A percentile compares a stretch with the other conserved stretches of the same genome.
Evolutionary conservation across 2,113 vertebrate genomes (phyloP).

Genomic region (Epinephelus moara): DNA sequence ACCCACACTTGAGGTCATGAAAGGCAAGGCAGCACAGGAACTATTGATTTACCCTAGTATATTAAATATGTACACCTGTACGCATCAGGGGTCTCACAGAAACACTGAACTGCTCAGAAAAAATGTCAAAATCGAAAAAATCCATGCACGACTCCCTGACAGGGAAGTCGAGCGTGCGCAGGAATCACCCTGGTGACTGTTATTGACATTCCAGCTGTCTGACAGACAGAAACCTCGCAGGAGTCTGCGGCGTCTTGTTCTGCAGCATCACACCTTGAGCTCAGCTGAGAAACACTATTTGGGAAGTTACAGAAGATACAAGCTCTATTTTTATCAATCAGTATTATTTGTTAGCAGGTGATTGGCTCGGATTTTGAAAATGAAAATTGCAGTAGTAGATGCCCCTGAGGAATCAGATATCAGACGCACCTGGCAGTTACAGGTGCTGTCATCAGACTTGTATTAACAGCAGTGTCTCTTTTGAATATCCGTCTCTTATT

Average conservation of each 20-base stretch:
- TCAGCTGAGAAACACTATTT: not conserved
- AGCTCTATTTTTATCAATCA: too few species aligned
- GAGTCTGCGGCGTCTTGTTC: slow-evolving; percentile 15
- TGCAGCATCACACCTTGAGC: slow-evolving; percentile 6
- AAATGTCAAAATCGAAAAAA: slow-evolving; percentile 52
- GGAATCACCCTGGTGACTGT: slow-evolving; percentile 32
- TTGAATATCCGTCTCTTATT: not conserved
- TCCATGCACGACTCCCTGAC: slow-evolving; percentile 41
- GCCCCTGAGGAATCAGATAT: not conserved
- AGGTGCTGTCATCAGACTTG: slow-evolving; percentile 15
- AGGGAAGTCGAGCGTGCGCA: slow-evolving; percentile 33
- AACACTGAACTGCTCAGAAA: slow-evolving; percentile 51
- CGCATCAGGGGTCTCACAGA: slow-evolving; percentile 49
- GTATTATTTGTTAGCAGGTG: too few species aligned
- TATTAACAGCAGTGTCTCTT: not conserved
- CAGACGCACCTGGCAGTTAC: not conserved
- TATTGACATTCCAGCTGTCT: slow-evolving; percentile 48
- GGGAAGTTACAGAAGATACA: not conserved
- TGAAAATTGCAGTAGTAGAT: not conserved
- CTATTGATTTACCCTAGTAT: slow-evolving; percentile 65
- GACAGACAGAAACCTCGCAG: slow-evolving; percentile 26
- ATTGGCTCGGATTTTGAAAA: not conserved
- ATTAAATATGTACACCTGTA: slow-evolving; percentile 67
- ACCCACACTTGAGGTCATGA: not conserved
- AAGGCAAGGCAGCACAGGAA: slow-evolving; percentile 16